phyloP scores from a whole-genome alignment of 2,113 vertebrate species.

The Nothocercus julius region DNA sequence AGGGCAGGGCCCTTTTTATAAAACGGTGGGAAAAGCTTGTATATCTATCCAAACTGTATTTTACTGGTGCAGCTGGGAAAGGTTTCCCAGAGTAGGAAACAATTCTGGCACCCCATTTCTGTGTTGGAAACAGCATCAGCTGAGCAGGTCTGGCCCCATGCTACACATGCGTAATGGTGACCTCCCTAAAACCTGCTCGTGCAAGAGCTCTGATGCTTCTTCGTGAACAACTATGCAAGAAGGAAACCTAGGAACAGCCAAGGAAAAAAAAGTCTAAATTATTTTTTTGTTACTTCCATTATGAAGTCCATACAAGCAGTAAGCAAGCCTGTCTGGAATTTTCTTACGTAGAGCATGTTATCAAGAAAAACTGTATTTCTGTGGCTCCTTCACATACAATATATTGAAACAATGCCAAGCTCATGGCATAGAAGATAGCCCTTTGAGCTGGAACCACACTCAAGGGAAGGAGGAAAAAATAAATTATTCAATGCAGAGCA shows the following conservation, averaged over 20 bases:
- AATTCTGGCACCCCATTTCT: background rate
- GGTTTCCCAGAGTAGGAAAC: background rate
- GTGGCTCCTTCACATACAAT: background rate
- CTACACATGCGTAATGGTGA: background rate
- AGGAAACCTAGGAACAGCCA: background rate
- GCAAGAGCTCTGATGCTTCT: background rate
- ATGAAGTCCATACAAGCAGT: background rate
- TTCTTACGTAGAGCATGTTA: background rate
- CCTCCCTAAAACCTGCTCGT: background rate
- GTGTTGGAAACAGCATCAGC: background rate
- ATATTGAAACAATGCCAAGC: background rate
- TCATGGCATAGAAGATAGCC: background rate
- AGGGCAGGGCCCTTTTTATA: background rate
- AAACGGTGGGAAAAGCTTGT: background rate
- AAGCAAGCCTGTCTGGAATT: background rate
- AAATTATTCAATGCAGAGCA: slow-evolving; percentile 14
- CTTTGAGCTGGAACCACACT: background rate
- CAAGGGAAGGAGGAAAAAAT: background rate
- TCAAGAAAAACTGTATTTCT: background rate
- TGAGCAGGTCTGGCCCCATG: background rate
- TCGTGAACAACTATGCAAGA: background rate
- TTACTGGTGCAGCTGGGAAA: background rate
- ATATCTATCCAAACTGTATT: background rate
- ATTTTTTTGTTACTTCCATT: background rate
- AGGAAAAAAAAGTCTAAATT: background rate